A percentile compares a stretch with the other conserved stretches of the same genome.
These are phyloP conservation scores for Leucoptera coffeella DNA, from an alignment of 2,888 invertebrate genomes.

Conservation along the genomic window DNA sequence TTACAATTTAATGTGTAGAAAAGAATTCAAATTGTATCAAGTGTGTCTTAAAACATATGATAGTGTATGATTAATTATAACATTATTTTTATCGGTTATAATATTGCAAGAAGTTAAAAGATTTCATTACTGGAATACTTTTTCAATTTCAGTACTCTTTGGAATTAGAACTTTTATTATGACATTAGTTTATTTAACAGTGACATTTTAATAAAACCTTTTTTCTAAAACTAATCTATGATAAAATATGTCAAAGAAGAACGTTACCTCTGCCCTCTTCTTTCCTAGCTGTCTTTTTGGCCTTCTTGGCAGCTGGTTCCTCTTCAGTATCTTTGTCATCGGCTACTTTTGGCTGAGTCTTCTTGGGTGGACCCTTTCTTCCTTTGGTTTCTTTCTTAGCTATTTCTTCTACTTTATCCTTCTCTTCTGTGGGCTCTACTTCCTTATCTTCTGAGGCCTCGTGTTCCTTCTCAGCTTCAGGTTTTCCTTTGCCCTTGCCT, in stretches of 20 bases:
- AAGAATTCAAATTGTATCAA: no score
- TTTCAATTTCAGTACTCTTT: slow-evolving; percentile 21
- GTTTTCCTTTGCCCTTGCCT: no score
- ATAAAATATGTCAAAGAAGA: slow-evolving; percentile 1
- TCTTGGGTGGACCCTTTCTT: slow-evolving; percentile 22
- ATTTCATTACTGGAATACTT: no score
- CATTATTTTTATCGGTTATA: no score
- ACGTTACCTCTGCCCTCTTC: slow-evolving; percentile 14
- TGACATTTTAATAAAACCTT: background rate
- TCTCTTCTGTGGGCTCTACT: slow-evolving; percentile 9
- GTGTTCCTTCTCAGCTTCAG: no score
- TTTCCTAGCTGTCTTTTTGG: slow-evolving; percentile 23
- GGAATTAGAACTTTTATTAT: background rate
- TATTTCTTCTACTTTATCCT: slow-evolving; percentile 16
- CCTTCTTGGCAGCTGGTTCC: slow-evolving; percentile 18
- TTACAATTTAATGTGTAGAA: no score
- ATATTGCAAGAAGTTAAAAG: no score
- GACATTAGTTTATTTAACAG: background rate
- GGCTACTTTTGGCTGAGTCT: slow-evolving; percentile 16
- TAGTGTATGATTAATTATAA: no score
- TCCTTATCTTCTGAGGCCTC: slow-evolving; percentile 6
- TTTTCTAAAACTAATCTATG: no score
- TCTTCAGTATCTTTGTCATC: slow-evolving; percentile 17
- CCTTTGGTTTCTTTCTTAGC: slow-evolving; percentile 26
- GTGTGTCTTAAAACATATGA: no score